phyloP scores from a whole-genome alignment of 2,888 invertebrate genomes.

The Mythimna impura region DNA sequence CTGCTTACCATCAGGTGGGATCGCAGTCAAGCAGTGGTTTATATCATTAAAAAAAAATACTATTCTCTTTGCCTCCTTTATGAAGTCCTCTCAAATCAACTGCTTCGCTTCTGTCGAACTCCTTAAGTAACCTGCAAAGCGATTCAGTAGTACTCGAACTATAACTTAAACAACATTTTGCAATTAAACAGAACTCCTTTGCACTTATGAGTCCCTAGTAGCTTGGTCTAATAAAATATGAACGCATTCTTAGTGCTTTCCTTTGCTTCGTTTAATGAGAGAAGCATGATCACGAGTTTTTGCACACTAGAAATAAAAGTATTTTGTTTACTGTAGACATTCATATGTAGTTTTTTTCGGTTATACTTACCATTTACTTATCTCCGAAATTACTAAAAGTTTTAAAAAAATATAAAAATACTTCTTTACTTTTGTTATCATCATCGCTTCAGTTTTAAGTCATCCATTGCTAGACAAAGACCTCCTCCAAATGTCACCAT shows the following conservation, averaged over 20 bases:
- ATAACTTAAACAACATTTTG: conserved; percentile 28
- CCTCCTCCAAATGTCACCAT: too few relatives aligned
- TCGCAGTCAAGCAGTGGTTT: too few relatives aligned
- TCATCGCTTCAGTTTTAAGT: too few relatives aligned
- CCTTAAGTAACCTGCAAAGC: conserved; percentile 29
- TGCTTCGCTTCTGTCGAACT: conserved; percentile 37
- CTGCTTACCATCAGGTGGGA: too few relatives aligned
- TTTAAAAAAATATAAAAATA: too few relatives aligned
- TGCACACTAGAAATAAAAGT: not conserved
- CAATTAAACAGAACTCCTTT: conserved; percentile 31
- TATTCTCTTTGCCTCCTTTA: not conserved
- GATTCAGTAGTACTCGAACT: conserved; percentile 28
- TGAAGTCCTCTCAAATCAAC: conserved; percentile 21
- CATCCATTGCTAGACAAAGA: too few relatives aligned
- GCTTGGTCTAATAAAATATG: conserved; percentile 37
- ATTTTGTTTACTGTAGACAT: too few relatives aligned
- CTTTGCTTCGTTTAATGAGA: not conserved
- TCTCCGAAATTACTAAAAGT: too few relatives aligned
- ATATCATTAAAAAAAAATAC: too few relatives aligned
- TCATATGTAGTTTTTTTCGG: too few relatives aligned
- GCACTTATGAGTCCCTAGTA: conserved; percentile 27
- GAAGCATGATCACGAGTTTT: not conserved
- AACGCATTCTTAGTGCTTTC: conserved; percentile 9
- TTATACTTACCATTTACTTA: too few relatives aligned
- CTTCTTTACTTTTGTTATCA: too few relatives aligned